Conservation (phyloP, 2,888 invertebrate species). For the Andricus quercusramuli region DNA sequence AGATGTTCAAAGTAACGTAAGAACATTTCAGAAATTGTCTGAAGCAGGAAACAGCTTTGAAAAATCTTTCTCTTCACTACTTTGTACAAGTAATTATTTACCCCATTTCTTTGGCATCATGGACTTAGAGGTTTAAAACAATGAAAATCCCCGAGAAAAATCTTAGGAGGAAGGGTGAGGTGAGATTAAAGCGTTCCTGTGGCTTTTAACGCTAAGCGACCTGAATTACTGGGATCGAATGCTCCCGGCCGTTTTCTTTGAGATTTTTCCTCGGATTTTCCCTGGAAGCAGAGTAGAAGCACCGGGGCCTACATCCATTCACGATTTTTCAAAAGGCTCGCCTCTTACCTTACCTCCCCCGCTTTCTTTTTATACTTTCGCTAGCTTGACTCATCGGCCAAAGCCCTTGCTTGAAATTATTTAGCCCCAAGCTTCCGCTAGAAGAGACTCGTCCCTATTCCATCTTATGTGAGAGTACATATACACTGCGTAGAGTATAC, state of each 20-base stretch:
- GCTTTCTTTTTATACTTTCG: slow-evolving; percentile 23
- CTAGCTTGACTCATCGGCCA: slow-evolving; percentile 40
- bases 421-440: slow-evolving; percentile 38
- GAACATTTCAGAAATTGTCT: neutral
- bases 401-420: slow-evolving; percentile 43
- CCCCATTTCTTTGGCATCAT: slow-evolving; percentile 15
- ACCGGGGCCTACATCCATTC: slow-evolving; percentile 65
- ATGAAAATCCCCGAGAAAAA: slow-evolving; percentile 2
- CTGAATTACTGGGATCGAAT: slow-evolving; percentile 55
- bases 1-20: neutral
- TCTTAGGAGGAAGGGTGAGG: neutral
- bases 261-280: slow-evolving; percentile 57
- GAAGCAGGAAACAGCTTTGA: slow-evolving; percentile 15
- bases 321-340: slow-evolving; percentile 65
- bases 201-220: slow-evolving; percentile 40
- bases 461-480: slow-evolving; percentile 17
- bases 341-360: slow-evolving; percentile 50
- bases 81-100: slow-evolving; percentile 21
- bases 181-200: slow-evolving; percentile 38
- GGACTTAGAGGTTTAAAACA: slow-evolving; percentile 12
- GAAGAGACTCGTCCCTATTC: slow-evolving; percentile 29
- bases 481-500: neutral
- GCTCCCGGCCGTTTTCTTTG: slow-evolving; percentile 56
- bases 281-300: slow-evolving; percentile 58
- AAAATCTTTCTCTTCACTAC: slow-evolving; percentile 8